Conservation (phyloP, 2,888 invertebrate species). For the Pachydiplax longipennis region DNA sequence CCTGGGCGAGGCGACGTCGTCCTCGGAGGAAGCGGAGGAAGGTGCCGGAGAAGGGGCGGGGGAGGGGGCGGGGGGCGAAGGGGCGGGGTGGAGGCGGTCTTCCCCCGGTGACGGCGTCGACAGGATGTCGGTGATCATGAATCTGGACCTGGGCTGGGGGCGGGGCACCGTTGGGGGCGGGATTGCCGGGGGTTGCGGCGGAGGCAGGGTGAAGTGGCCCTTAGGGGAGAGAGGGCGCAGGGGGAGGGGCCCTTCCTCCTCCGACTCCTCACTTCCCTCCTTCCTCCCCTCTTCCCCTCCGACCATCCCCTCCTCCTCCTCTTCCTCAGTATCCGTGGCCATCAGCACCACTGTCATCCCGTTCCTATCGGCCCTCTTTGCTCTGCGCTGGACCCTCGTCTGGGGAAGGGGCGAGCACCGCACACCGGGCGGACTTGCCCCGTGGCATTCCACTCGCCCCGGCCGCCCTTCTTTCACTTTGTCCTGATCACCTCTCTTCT, state of each 20-base stretch:
- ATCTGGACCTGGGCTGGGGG: conserved; percentile 46
- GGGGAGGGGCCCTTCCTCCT: conserved; percentile 59
- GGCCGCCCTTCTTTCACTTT: not conserved
- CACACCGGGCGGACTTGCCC: not conserved
- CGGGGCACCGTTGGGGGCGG: conserved; percentile 38
- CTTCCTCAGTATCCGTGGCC: conserved; percentile 32
- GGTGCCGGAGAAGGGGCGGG: conserved; percentile 41
- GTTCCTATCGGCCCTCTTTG: not conserved
- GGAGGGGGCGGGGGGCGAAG: conserved; percentile 5
- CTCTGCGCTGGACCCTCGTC: not conserved
- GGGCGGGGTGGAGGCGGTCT: not conserved
- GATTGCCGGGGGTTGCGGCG: conserved; percentile 42
- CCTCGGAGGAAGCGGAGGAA: conserved; percentile 50
- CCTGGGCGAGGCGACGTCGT: conserved; percentile 40
- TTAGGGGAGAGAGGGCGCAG: conserved; percentile 45
- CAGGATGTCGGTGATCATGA: conserved; percentile 57
- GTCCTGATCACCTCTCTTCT: not conserved
- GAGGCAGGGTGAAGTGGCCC: conserved; percentile 46
- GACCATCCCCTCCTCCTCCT: conserved; percentile 21
- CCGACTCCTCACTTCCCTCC: conserved; percentile 53
- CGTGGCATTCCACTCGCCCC: not conserved
- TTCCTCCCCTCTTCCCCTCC: conserved; percentile 58
- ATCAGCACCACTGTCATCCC: conserved; percentile 44
- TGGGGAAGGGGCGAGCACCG: not conserved
- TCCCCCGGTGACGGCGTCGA: conserved; percentile 50